phyloP scores from a whole-genome alignment of 2,113 vertebrate genomes.

The Oreochromis tanganicae region DNA sequence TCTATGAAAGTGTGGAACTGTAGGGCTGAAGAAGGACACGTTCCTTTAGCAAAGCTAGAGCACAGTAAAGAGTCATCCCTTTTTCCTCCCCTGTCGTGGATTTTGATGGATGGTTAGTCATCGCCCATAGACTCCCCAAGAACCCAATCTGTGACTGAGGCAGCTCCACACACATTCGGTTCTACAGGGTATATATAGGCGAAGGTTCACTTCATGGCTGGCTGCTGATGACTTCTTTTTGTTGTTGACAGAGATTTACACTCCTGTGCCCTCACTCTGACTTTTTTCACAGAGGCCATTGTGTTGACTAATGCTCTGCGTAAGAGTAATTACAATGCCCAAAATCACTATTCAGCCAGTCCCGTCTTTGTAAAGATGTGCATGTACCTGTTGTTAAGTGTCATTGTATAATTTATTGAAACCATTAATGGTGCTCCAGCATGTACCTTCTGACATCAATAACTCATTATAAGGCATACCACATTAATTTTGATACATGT shows the following conservation, averaged over 20 bases:
- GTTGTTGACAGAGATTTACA: conserved; percentile 6
- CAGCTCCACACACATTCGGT: conserved; percentile 73
- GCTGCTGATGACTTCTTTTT: conserved; percentile 37
- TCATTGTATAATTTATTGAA: conserved; percentile 9
- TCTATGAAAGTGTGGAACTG: not conserved
- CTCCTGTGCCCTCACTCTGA: not conserved
- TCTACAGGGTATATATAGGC: conserved; percentile 71
- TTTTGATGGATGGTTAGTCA: conserved; percentile 53
- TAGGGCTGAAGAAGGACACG: not conserved
- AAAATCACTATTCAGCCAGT: not conserved
- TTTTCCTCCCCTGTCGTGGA: not conserved
- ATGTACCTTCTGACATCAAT: conserved; percentile 25
- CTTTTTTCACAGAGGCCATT: not conserved
- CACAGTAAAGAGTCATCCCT: not conserved
- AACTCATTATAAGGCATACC: conserved; percentile 5
- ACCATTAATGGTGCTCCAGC: conserved; percentile 1
- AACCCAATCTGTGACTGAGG: conserved; percentile 71
- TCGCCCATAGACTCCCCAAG: conserved; percentile 71
- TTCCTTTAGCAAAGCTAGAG: not conserved
- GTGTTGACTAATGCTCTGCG: not conserved
- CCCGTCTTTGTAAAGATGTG: not conserved
- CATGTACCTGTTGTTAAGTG: not conserved
- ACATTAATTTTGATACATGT: conserved; percentile 30
- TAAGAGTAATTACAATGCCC: not conserved
- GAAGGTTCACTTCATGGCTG: conserved; percentile 20